Percentiles rank a stretch among this genome's conserved stretches.
Evolutionary conservation across 2,888 invertebrate species (phyloP).

Genomic region (Endotricha flammealis): DNA sequence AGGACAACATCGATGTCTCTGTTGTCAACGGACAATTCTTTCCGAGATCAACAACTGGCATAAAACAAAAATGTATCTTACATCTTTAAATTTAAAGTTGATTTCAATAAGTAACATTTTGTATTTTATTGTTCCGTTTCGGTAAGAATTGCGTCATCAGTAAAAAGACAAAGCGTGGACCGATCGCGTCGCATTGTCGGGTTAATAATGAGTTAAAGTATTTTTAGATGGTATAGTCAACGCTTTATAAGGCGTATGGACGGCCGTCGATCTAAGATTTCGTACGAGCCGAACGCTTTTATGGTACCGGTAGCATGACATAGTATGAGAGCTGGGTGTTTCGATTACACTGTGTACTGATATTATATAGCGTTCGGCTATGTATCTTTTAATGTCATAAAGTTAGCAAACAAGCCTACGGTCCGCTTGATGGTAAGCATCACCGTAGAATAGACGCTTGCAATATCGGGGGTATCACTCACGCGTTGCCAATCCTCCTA

Average conservation of each 20-base stretch:
- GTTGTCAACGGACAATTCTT: constrained; percentile 76
- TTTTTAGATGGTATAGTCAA: no score
- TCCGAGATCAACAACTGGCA: constrained; percentile 50
- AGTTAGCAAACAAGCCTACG: no score
- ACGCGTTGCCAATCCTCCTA: no score
- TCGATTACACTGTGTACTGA: no score
- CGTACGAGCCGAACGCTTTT: constrained; percentile 16
- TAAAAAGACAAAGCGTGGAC: constrained; percentile 73
- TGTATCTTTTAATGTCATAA: no score
- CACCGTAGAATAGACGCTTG: no score
- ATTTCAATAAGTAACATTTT: constrained; percentile 22
- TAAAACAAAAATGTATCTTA: constrained; percentile 31
- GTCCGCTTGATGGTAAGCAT: no score
- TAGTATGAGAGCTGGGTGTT: no score
- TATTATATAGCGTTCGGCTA: no score
- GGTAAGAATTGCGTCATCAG: constrained; percentile 74
- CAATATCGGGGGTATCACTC: no score
- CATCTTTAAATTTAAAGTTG: constrained; percentile 21
- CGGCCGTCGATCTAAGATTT: constrained; percentile 50
- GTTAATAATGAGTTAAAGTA: constrained; percentile 72
- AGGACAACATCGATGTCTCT: constrained; percentile 73
- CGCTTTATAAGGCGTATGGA: no score
- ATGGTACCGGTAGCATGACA: constrained; percentile 16
- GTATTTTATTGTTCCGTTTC: constrained; percentile 63
- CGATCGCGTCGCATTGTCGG: constrained; percentile 60